Evolutionary conservation across 2,797 vertebrate species (phyloP).

Genomic region (Cuculus canorus): DNA sequence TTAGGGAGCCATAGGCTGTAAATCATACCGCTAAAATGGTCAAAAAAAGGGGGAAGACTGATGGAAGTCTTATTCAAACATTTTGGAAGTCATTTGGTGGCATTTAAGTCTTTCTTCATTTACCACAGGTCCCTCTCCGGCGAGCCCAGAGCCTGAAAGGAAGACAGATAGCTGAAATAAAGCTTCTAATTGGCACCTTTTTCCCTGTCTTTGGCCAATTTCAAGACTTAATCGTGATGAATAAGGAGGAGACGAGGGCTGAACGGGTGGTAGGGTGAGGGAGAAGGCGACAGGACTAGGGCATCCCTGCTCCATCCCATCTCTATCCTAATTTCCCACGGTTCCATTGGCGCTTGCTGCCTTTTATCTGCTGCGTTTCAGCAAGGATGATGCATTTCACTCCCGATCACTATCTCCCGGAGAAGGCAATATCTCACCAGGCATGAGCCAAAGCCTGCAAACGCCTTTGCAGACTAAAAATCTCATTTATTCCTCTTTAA

Average conservation of each 20-base stretch:
- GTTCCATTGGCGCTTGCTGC: accelerated
- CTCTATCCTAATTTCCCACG: not conserved
- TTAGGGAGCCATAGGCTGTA: not conserved
- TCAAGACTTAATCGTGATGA: not conserved
- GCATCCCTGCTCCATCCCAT: not conserved
- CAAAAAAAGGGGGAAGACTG: not conserved
- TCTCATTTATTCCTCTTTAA: not conserved
- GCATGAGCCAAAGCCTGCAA: accelerated
- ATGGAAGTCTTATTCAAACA: conserved; percentile 37
- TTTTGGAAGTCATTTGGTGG: conserved; percentile 19
- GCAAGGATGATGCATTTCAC: accelerated
- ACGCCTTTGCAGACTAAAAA: not conserved
- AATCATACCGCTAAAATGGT: not conserved
- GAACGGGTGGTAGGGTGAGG: accelerated
- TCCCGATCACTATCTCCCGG: accelerated
- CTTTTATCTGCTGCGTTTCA: not conserved
- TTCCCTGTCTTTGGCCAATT: conserved; percentile 16
- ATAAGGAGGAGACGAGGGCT: not conserved
- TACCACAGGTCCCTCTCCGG: not conserved
- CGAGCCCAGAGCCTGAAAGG: not conserved
- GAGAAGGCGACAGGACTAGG: not conserved
- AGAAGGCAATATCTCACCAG: accelerated
- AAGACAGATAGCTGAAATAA: conserved; percentile 6
- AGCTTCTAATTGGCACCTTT: conserved; percentile 25
- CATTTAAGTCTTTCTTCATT: conserved; percentile 3